Conservation (phyloP, 92 coral and sea anemone genomes). For the Desmophyllum pertusum region DNA sequence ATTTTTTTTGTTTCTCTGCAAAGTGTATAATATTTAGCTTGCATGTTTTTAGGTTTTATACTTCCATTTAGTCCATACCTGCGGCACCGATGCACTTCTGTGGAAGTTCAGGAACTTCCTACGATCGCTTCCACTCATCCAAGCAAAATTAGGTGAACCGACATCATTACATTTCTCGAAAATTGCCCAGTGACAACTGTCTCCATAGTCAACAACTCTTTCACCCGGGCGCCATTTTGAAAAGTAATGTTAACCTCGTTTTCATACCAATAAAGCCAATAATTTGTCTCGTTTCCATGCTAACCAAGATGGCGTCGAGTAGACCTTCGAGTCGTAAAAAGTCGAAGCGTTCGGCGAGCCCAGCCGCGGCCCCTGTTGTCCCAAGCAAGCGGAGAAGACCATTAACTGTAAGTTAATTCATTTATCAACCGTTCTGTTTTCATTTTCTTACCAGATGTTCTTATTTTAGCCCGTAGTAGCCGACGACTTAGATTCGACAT, state of each 20-base stretch:
- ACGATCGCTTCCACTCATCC: slow-evolving; percentile 98
- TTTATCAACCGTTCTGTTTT: background rate
- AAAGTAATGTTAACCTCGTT: slow-evolving; percentile 26
- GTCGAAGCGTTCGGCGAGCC: slow-evolving; percentile 78
- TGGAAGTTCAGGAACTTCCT: slow-evolving; percentile 98
- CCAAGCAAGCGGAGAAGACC: slow-evolving; percentile 86
- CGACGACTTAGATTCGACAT: slow-evolving; percentile 85
- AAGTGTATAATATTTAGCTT: no score
- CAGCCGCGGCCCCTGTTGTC: slow-evolving; percentile 60
- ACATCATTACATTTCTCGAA: background rate
- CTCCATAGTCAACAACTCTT: slow-evolving; percentile 29
- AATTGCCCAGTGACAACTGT: slow-evolving; percentile 1
- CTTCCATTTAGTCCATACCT: slow-evolving; percentile 57
- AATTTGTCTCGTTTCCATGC: slow-evolving; percentile 5
- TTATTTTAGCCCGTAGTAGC: slow-evolving; percentile 80
- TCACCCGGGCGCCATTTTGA: slow-evolving; percentile 68
- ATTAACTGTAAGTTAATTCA: slow-evolving; percentile 67
- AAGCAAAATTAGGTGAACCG: slow-evolving; percentile 8
- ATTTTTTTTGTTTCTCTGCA: no score
- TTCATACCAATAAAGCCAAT: background rate
- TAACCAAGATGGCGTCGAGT: slow-evolving; percentile 90
- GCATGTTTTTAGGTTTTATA: no score
- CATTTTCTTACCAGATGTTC: background rate
- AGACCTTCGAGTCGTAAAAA: slow-evolving; percentile 89
- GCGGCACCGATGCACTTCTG: slow-evolving; percentile 97